phyloP scores from a whole-genome alignment of 1,140 invertebrate species.

The Coptotermes formosanus region DNA sequence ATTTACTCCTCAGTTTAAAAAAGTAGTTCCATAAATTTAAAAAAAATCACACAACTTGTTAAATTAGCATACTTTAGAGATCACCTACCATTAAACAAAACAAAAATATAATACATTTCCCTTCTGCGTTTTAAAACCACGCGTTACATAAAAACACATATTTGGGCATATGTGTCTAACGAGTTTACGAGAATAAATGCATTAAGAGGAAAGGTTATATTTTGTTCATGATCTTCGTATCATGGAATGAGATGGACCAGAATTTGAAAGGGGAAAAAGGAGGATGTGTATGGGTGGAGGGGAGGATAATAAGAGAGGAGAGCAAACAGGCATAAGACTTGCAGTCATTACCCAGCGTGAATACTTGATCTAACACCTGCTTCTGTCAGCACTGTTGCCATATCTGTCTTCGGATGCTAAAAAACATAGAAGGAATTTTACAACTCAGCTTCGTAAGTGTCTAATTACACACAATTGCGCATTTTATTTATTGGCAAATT shows the following conservation, averaged over 20 bases:
- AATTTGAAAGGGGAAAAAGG: neutral
- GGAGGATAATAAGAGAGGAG: neutral
- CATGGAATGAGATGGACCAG: too few relatives aligned
- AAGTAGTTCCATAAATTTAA: neutral
- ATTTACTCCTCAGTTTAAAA: neutral
- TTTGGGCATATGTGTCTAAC: neutral
- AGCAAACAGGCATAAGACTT: neutral
- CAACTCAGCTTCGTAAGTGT: too few relatives aligned
- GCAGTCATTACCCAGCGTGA: neutral
- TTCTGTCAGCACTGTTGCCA: neutral
- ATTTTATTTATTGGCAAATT: too few relatives aligned
- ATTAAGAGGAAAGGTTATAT: neutral
- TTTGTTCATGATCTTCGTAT: too few relatives aligned
- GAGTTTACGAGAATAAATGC: neutral
- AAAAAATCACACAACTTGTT: neutral
- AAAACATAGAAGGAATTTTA: neutral
- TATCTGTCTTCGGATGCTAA: neutral
- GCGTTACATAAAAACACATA: too few relatives aligned
- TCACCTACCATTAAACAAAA: neutral
- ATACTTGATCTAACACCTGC: neutral
- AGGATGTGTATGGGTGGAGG: too few relatives aligned
- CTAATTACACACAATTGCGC: too few relatives aligned
- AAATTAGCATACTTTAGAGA: neutral
- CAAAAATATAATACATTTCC: neutral
- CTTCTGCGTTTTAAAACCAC: too few relatives aligned